phyloP scores from a whole-genome alignment of 2,888 invertebrate species.

The Orthosia gothica region DNA sequence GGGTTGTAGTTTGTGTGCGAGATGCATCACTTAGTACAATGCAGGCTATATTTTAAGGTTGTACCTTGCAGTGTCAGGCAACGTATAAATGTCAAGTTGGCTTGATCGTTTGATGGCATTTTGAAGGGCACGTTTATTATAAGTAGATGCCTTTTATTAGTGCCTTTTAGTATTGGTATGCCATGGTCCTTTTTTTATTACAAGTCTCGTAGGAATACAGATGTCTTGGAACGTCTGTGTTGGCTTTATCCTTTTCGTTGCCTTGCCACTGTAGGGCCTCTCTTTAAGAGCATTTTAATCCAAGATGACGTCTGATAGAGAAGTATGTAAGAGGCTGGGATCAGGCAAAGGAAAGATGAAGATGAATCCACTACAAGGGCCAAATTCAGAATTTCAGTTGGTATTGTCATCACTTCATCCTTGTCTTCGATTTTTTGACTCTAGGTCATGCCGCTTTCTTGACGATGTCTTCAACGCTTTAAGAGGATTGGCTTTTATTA shows the following conservation, averaged over 20 bases:
- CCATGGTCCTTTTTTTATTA: conserved; percentile 8
- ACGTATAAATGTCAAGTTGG: conserved; percentile 48
- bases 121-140: conserved; percentile 26
- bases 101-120: conserved; percentile 38
- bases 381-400: too few relatives aligned
- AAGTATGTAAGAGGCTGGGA: too few relatives aligned
- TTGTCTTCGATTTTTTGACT: too few relatives aligned
- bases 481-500: too few relatives aligned
- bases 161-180: background rate
- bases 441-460: too few relatives aligned
- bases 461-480: too few relatives aligned
- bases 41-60: conserved; percentile 36
- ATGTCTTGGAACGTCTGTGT: background rate
- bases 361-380: too few relatives aligned
- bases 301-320: too few relatives aligned
- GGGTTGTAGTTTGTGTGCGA: conserved; percentile 40
- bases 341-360: too few relatives aligned
- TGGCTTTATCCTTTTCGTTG: background rate
- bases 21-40: conserved; percentile 35
- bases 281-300: too few relatives aligned
- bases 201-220: conserved; percentile 9
- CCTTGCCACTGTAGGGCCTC: too few relatives aligned
- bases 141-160: conserved; percentile 16
- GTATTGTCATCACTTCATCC: too few relatives aligned
- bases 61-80: conserved; percentile 41